phyloP scores from a whole-genome alignment of 2,797 vertebrate species.

The Enteromius anoplus region DNA sequence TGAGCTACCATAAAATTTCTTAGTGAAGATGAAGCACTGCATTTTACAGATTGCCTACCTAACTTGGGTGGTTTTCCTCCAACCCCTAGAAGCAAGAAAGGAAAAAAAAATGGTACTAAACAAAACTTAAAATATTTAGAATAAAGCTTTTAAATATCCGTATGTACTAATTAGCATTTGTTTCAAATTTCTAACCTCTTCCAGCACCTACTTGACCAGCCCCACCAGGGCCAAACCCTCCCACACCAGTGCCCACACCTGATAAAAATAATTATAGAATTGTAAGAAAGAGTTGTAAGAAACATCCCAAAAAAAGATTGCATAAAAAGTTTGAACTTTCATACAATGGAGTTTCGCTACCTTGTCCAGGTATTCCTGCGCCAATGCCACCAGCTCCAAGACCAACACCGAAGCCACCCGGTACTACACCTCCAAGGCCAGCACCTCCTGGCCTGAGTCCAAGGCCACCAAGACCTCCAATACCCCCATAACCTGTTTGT shows the following conservation, averaged over 20 bases:
- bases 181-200: constrained; percentile 59
- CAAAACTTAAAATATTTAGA: not conserved
- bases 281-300: not conserved
- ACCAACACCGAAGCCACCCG: constrained; percentile 38
- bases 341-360: constrained; percentile 1
- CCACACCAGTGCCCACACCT: constrained; percentile 48
- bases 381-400: constrained; percentile 32
- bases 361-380: constrained; percentile 37
- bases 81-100: constrained; percentile 46
- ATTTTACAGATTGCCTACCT: constrained; percentile 45
- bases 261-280: not conserved
- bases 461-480: constrained; percentile 26
- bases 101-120: not conserved
- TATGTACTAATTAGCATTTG: not conserved
- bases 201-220: constrained; percentile 39
- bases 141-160: not conserved
- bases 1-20: not conserved
- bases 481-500: constrained; percentile 41
- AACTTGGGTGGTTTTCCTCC: constrained; percentile 58
- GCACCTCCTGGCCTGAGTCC: constrained; percentile 43
- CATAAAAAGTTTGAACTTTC: not conserved
- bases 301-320: not conserved
- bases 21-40: not conserved
- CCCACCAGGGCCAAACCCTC: constrained; percentile 60
- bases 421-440: constrained; percentile 40